phyloP scores from a whole-genome alignment of 37 sponge, comb jelly and placozoan species.

The Petrosia ficiformis region DNA sequence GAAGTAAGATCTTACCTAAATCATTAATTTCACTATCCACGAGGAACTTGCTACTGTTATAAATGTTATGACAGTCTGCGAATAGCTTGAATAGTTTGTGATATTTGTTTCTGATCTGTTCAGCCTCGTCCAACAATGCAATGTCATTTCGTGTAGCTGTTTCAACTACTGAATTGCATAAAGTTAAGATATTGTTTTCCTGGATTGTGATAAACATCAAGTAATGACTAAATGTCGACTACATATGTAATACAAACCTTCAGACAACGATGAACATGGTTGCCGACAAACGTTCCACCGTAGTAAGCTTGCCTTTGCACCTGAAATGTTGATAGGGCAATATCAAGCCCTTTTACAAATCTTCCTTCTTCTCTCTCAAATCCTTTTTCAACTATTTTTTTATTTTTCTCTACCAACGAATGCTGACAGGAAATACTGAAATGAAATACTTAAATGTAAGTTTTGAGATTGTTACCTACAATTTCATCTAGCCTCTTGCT shows the following conservation, averaged over 20 bases:
- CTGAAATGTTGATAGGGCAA: not conserved
- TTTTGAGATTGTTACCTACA: not conserved
- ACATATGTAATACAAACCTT: no score
- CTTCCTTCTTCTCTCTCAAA: not conserved
- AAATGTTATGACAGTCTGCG: constrained; percentile 11
- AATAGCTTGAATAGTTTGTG: constrained; percentile 2
- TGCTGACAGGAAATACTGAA: not conserved
- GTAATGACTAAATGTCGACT: no score
- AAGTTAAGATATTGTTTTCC: not conserved
- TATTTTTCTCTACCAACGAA: no score
- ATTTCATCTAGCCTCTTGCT: not conserved
- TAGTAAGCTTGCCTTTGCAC: constrained; percentile 9
- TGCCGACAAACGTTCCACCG: constrained; percentile 11
- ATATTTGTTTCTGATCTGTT: not conserved
- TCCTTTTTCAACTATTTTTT: not conserved
- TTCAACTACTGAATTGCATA: not conserved
- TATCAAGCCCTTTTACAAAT: not conserved
- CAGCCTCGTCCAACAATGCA: no score
- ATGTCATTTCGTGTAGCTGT: no score
- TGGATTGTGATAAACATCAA: no score
- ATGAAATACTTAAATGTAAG: no score
- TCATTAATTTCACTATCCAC: not conserved
- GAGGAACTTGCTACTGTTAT: no score
- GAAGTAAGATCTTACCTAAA: no score
- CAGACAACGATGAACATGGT: constrained; percentile 14